Base-by-base conservation (phyloP, 2,113 vertebrate species). In the Onychorhynchus coronatus region DNA sequence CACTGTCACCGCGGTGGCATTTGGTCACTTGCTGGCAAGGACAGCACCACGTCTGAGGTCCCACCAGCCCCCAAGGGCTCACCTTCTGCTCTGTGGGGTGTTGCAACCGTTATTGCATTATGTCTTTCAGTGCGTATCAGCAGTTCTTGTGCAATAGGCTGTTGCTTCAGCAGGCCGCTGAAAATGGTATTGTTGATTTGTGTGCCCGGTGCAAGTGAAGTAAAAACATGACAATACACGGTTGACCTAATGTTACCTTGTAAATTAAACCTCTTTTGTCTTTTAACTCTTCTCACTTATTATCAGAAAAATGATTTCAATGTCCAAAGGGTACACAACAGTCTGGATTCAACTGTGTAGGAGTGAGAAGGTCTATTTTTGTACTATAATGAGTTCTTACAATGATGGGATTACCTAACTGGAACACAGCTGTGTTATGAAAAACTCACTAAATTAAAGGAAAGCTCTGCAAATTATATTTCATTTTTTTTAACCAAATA, bases 1-100 rank as follows among this genome's bases (percentile, higher is more conserved):
- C 9, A 3, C 37, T 63, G 0, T 11, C 21, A 1, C 1, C 42
- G 37, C 0, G 0, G 1, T 12, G 42, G 7, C 28, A 18, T 59
- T 27, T 31, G 55, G 4, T 28, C 21, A 7, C 15, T 39, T 33
- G 6, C 18, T 19, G 67, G 20, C 46, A 61, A 63, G 63, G 72
- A 55, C 17, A 58, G 62, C 6, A 5, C 24, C 2, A 0, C 3
- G 19, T 8, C 5, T 6, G 8, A 16, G 33, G 20, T 66, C 46
- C 53, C 53, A 37, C 18, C 53, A 72, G 23, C 17, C 35, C 30
- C 12, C 2, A 0, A 16, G 37, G 35, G 11, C 30, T 77, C 35
- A 55, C 11, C 61, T 30, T 41, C 84, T 84, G 39, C 65, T 23
- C 67, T 12, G 1, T 0, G 4, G 17, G 21, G 17, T 79, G 5